Evolutionary conservation across 2,888 invertebrate species (phyloP).

Genomic region (Ormyrus labotus): DNA sequence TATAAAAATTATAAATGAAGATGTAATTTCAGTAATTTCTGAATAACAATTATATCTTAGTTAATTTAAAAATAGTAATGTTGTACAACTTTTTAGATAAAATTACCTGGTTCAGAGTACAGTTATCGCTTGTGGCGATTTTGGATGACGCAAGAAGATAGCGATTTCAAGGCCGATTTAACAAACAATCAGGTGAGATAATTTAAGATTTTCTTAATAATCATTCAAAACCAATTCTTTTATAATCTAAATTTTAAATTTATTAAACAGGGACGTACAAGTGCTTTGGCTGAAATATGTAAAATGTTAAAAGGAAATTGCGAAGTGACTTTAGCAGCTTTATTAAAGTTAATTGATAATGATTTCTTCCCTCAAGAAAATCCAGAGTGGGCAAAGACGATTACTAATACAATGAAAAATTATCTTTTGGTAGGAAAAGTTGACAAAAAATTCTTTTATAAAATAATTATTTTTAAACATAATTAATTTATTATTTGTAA

Average conservation of each 20-base stretch:
- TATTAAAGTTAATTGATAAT: conserved; percentile 82
- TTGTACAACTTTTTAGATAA: conserved; percentile 65
- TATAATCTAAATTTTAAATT: not conserved
- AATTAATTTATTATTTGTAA: conserved; percentile 47
- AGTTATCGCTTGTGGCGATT: conserved; percentile 85
- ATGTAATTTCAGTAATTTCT: conserved; percentile 4
- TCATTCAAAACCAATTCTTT: not conserved
- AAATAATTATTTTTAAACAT: too few species aligned
- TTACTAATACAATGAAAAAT: conserved; percentile 79
- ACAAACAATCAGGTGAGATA: conserved; percentile 79
- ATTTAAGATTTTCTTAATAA: too few species aligned
- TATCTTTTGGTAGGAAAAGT: conserved; percentile 79
- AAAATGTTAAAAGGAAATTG: conserved; percentile 79
- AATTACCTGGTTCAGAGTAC: conserved; percentile 76
- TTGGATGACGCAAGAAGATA: conserved; percentile 84
- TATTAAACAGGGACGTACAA: conserved; percentile 64
- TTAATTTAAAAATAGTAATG: not conserved
- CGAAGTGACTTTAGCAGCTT: conserved; percentile 82
- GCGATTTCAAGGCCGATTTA: conserved; percentile 81
- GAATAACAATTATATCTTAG: conserved; percentile 4
- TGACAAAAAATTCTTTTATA: too few species aligned
- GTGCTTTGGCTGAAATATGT: conserved; percentile 69
- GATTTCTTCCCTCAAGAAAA: conserved; percentile 82
- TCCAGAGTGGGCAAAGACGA: conserved; percentile 80
- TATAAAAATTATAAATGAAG: conserved; percentile 25